Conservation (phyloP, 2,113 vertebrate genomes). For the Cebus imitator region DNA sequence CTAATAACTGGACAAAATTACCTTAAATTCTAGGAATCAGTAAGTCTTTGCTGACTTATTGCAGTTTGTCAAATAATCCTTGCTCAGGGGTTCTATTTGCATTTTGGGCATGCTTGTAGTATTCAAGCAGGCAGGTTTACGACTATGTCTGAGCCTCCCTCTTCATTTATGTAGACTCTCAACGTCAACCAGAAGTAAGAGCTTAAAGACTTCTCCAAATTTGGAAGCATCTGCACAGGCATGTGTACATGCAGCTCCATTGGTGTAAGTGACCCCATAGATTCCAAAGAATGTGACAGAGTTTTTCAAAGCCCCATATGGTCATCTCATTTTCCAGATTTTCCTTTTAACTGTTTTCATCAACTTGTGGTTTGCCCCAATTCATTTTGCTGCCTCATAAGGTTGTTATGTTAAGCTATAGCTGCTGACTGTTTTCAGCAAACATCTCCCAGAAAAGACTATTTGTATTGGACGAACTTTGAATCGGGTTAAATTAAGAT, state of each 20-base stretch:
- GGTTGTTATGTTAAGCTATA: not conserved
- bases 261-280: not conserved
- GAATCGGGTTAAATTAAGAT: not conserved
- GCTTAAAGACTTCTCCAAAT: not conserved
- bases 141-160: not conserved
- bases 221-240: not conserved
- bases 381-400: not conserved
- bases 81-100: not conserved
- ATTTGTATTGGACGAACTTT: not conserved
- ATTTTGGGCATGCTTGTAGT: not conserved
- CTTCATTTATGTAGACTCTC: not conserved
- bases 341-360: not conserved
- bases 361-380: not conserved
- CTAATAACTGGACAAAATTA: not conserved
- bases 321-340: not conserved
- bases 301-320: not conserved
- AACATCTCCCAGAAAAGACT: not conserved
- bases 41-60: not conserved
- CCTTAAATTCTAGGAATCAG: not conserved
- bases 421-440: not conserved
- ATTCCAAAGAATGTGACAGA: not conserved
- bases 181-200: not conserved
- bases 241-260: not conserved
- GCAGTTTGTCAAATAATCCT: not conserved
- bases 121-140: not conserved